phyloP scores from a whole-genome alignment of 2,888 invertebrate species.

The Cremastobaeus sp. region DNA sequence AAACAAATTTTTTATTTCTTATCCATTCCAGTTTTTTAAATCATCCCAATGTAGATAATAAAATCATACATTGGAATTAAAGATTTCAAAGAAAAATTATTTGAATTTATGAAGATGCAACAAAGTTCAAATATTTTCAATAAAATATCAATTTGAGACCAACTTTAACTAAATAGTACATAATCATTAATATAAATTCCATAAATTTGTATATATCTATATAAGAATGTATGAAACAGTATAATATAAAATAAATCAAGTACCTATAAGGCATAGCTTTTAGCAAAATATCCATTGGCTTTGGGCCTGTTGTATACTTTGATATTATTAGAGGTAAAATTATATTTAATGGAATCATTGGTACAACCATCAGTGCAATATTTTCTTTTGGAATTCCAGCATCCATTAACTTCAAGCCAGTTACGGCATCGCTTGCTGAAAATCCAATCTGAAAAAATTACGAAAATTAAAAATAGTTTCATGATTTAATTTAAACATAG shows the following conservation, averaged over 20 bases:
- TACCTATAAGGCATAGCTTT: constrained; percentile 91
- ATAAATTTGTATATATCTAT: too few relatives aligned
- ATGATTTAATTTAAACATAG: constrained; percentile 2
- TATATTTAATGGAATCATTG: constrained; percentile 96
- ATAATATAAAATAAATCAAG: constrained; percentile 16
- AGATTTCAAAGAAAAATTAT: too few relatives aligned
- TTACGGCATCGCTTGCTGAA: constrained; percentile 96
- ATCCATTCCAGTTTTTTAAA: too few relatives aligned
- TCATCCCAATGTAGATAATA: too few relatives aligned
- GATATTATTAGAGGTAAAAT: constrained; percentile 92
- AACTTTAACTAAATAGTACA: too few relatives aligned
- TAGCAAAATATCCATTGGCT: constrained; percentile 92
- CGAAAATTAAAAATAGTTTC: background rate
- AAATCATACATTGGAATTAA: too few relatives aligned
- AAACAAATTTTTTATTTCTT: constrained; percentile 24
- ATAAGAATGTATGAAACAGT: too few relatives aligned
- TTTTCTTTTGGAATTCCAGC: constrained; percentile 97
- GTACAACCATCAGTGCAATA: constrained; percentile 94
- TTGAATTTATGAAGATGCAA: too few relatives aligned
- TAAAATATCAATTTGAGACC: too few relatives aligned
- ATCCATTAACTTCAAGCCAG: constrained; percentile 96
- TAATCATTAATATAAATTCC: too few relatives aligned
- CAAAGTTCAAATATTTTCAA: too few relatives aligned
- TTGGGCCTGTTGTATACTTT: constrained; percentile 90
- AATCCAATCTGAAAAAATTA: constrained; percentile 88